Conservation (phyloP, 2,797 vertebrate genomes). For the Amphiprion clarkii region DNA sequence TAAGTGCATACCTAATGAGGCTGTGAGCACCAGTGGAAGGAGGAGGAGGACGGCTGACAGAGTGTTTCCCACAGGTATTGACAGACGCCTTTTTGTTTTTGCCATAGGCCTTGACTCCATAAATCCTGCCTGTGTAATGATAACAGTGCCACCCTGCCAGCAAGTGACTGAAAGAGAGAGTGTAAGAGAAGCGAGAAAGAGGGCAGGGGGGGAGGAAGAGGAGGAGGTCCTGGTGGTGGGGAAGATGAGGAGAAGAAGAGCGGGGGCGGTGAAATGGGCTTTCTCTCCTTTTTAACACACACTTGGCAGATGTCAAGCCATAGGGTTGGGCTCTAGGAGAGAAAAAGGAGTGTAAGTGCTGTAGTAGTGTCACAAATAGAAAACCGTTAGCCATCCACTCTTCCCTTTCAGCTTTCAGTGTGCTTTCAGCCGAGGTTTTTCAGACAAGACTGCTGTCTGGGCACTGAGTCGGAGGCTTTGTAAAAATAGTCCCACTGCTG, state of each 20-base stretch:
- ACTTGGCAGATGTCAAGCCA: slow-evolving; percentile 95
- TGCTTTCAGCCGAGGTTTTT: slow-evolving; percentile 73
- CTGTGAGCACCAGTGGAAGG: slow-evolving; percentile 67
- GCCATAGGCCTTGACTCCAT: slow-evolving; percentile 93
- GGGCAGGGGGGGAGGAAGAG: slow-evolving; percentile 42
- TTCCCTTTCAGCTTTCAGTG: slow-evolving; percentile 64
- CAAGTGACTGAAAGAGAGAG: slow-evolving; percentile 68
- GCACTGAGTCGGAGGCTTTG: slow-evolving; percentile 71
- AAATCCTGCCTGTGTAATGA: slow-evolving; percentile 95
- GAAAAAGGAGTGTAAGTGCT: slow-evolving; percentile 72
- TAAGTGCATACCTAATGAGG: slow-evolving; percentile 99
- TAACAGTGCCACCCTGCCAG: slow-evolving; percentile 90
- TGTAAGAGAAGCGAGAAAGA: slow-evolving; percentile 57
- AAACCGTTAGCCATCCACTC: slow-evolving; percentile 69
- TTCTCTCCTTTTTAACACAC: slow-evolving; percentile 93
- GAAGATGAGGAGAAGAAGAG: slow-evolving; percentile 48
- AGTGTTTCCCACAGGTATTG: slow-evolving; percentile 97
- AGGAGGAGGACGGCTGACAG: slow-evolving; percentile 64
- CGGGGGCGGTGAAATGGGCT: slow-evolving; percentile 81
- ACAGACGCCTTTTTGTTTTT: slow-evolving; percentile 97
- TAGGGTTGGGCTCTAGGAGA: slow-evolving; percentile 80
- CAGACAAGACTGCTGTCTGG: slow-evolving; percentile 70
- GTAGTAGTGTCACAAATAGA: slow-evolving; percentile 76
- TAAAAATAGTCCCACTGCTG: slow-evolving; percentile 83
- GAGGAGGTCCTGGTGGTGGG: slow-evolving; percentile 44